A percentile compares a stretch with the other conserved stretches of the same genome.
phyloP scores from a whole-genome alignment of 1,140 invertebrate species.

The Eumeta japonica region DNA sequence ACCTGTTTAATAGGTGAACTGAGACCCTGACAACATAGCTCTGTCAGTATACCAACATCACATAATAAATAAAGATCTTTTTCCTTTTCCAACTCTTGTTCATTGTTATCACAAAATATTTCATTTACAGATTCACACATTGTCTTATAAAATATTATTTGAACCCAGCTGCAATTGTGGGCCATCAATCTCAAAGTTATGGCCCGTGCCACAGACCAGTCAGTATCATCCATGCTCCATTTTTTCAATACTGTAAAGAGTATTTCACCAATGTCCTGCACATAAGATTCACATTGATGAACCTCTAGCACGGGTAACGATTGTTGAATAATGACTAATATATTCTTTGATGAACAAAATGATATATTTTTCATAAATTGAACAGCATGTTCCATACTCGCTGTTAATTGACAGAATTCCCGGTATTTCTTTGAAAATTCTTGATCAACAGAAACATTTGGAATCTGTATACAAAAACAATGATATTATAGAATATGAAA shows the following conservation, averaged over 20 bases:
- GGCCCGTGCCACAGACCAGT: conserved; percentile 36
- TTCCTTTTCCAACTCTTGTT: conserved; percentile 26
- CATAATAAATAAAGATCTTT: conserved; percentile 55
- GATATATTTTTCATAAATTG: conserved; percentile 42
- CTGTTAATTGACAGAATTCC: conserved; percentile 45
- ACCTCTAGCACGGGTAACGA: conserved; percentile 52
- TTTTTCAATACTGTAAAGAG: conserved; percentile 36
- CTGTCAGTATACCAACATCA: conserved; percentile 58
- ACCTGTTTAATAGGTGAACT: too few species aligned
- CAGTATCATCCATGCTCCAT: conserved; percentile 29
- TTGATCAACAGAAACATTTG: conserved; percentile 29
- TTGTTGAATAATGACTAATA: conserved; percentile 38
- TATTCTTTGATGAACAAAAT: conserved; percentile 19
- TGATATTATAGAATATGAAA: conserved; percentile 5
- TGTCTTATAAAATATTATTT: conserved; percentile 29
- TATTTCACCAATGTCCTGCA: conserved; percentile 40
- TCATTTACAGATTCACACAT: conserved; percentile 33
- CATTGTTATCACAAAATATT: conserved; percentile 35
- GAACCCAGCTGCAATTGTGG: conserved; percentile 40
- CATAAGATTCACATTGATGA: conserved; percentile 45
- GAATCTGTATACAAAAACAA: conserved; percentile 20
- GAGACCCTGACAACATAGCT: conserved; percentile 64
- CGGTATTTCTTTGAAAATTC: conserved; percentile 48
- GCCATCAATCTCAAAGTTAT: conserved; percentile 50
- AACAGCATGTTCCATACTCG: conserved; percentile 51